Base-by-base conservation (phyloP, 2,888 invertebrate species). In the Drosophila recens region DNA sequence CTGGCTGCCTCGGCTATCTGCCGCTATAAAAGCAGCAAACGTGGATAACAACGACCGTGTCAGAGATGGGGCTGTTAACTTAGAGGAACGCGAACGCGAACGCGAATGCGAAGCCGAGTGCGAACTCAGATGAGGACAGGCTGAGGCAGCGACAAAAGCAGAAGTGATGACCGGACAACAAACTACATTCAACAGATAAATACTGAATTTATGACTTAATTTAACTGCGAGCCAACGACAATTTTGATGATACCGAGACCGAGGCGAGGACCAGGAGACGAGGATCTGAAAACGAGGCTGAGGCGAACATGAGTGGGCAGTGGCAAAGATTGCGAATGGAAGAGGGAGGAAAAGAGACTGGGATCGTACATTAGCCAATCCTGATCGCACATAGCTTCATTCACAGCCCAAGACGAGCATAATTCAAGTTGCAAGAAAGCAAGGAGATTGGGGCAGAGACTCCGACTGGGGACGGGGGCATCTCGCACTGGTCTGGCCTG, bases 201-300 rank as follows among this genome's bases (percentile, higher is more conserved):
- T 92, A 90, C 91, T 89, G 90, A 91, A 91, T 91, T 91, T 91
- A 91, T 92, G 91, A 90, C 91, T 91, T 92, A 91, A 92, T 91
- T 92, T 91, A 90, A 90, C 91, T 91, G 84, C 88, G 89, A 91
- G 86, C 86, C 90, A 87, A 87, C 90, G 86, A 89, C 86, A 87
- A 87, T 88, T 86, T 86, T 89, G 85, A 85, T 81, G 85, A 87
- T 87, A 87, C 77, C 61, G 57, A 70, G 59, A 49, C 72, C 63
- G 52, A 45, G 64, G 64, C 43, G 63, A 38, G 27, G 59, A 64
- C 13, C 33, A 23, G 54, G 33, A 57, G 23, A 17, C 42, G 27
- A 23, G 36, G 34, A 9, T 23, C 6, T 27, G 52, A n/a, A n/a
- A n/a, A n/a, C 11, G 52, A 4, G 57, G 62, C 63, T 13, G 62